These are phyloP conservation scores for Vimba vimba DNA, from an alignment of 2,113 vertebrate genomes.

Conservation along the genomic window DNA sequence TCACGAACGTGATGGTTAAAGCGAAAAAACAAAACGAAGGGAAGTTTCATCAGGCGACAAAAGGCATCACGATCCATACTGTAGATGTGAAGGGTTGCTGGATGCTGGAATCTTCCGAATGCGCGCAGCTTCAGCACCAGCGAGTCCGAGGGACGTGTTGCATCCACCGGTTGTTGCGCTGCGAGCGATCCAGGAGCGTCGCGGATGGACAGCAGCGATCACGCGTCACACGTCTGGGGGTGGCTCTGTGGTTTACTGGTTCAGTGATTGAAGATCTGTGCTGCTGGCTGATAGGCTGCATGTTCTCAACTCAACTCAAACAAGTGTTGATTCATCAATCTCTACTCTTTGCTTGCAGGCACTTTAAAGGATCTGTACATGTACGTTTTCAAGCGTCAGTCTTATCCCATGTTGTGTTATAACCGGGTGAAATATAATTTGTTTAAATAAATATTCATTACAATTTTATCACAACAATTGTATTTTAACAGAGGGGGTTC, in stretches of 20 bases:
- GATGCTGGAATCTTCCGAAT: background rate
- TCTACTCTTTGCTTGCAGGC: background rate
- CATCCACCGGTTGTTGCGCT: background rate
- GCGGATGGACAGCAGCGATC: background rate
- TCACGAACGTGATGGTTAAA: background rate
- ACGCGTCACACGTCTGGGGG: conserved; percentile 15
- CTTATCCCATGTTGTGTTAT: background rate
- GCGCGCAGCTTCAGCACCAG: conserved; percentile 37
- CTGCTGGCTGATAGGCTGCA: background rate
- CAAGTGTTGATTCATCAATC: background rate
- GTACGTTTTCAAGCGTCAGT: background rate
- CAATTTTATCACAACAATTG: background rate
- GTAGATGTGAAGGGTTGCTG: background rate
- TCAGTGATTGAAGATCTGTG: background rate
- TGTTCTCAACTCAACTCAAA: background rate
- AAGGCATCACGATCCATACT: conserved; percentile 18
- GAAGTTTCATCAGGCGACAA: conserved; percentile 10
- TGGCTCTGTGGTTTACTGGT: background rate
- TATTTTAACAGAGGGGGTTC: no score
- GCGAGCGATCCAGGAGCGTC: conserved; percentile 4
- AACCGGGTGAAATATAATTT: background rate
- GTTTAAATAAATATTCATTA: no score
- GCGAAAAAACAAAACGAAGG: background rate
- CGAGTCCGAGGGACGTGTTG: conserved; percentile 27
- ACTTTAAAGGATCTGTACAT: background rate